phyloP scores from a whole-genome alignment of 53 echinoderm and acorn worm genomes.

The Patiria pectinifera region DNA sequence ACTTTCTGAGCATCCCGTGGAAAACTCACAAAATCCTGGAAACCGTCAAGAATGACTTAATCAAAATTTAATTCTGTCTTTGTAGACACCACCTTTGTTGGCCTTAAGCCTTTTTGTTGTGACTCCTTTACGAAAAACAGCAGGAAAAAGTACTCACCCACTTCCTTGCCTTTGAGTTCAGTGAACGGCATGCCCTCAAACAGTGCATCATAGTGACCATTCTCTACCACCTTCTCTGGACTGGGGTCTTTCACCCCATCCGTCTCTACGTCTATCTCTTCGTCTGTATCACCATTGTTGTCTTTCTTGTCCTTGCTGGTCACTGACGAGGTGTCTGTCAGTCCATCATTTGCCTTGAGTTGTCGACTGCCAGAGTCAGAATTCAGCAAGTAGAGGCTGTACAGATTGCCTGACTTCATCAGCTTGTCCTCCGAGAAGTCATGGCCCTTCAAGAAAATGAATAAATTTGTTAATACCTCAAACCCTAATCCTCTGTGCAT shows the following conservation, averaged over 20 bases:
- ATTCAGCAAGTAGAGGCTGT: slow-evolving; percentile 89
- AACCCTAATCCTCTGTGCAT: neutral
- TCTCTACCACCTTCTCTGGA: slow-evolving; percentile 50
- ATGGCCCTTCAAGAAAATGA: slow-evolving; percentile 71
- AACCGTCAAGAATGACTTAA: too few species aligned
- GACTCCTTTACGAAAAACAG: too few species aligned
- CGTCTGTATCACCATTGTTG: slow-evolving; percentile 67
- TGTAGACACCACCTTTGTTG: neutral
- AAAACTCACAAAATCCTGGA: too few species aligned
- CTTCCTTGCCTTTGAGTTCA: slow-evolving; percentile 91
- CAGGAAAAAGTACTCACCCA: slow-evolving; percentile 72
- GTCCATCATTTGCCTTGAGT: slow-evolving; percentile 22
- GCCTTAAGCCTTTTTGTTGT: too few species aligned
- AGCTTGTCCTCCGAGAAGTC: slow-evolving; percentile 91
- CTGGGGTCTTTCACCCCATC: slow-evolving; percentile 49
- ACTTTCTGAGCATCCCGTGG: too few species aligned
- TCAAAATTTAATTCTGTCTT: too few species aligned
- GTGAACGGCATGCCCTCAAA: slow-evolving; percentile 99
- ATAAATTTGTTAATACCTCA: neutral
- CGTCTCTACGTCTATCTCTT: slow-evolving; percentile 76
- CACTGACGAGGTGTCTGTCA: slow-evolving; percentile 14
- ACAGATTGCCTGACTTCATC: slow-evolving; percentile 87
- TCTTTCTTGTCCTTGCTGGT: slow-evolving; percentile 39
- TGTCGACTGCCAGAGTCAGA: slow-evolving; percentile 67
- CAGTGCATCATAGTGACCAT: slow-evolving; percentile 79